These are phyloP conservation scores for Tanypteryx hageni DNA, from an alignment of 2,888 invertebrate genomes.

Conservation along the genomic window DNA sequence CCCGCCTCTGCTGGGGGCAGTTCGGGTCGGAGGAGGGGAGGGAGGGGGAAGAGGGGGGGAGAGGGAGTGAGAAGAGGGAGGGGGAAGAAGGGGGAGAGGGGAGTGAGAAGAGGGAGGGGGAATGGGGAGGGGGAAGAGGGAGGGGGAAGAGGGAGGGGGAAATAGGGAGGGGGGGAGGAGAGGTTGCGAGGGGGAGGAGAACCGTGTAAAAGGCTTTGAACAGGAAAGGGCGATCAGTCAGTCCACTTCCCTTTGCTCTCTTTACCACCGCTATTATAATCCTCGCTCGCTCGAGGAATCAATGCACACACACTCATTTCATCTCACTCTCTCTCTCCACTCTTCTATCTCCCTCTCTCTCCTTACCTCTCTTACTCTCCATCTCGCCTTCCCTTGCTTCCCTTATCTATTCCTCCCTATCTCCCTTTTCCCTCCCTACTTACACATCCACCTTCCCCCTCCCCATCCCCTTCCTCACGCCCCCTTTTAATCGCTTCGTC, in stretches of 20 bases:
- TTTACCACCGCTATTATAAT: constrained; percentile 23
- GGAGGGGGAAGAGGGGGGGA: constrained; percentile 70
- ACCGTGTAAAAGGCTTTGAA: constrained; percentile 19
- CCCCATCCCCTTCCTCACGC: no score
- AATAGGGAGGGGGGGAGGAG: background rate
- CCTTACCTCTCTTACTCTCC: no score
- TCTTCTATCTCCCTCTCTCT: background rate
- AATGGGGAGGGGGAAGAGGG: background rate
- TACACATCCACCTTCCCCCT: no score
- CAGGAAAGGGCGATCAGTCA: constrained; percentile 28
- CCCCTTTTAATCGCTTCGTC: no score
- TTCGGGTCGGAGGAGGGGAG: constrained; percentile 68
- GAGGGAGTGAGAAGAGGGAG: constrained; percentile 68
- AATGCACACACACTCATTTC: background rate
- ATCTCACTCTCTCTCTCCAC: background rate
- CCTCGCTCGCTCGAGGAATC: background rate
- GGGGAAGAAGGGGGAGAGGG: constrained; percentile 69
- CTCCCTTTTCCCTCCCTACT: no score
- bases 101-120: constrained; percentile 56
- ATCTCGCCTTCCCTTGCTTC: no score
- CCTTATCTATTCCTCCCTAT: no score
- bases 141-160: background rate
- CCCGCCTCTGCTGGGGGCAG: constrained; percentile 10
- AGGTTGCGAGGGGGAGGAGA: background rate
- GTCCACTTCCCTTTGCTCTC: constrained; percentile 19